phyloP scores from a whole-genome alignment of 2,888 invertebrate genomes.

The Girardia tigrina region DNA sequence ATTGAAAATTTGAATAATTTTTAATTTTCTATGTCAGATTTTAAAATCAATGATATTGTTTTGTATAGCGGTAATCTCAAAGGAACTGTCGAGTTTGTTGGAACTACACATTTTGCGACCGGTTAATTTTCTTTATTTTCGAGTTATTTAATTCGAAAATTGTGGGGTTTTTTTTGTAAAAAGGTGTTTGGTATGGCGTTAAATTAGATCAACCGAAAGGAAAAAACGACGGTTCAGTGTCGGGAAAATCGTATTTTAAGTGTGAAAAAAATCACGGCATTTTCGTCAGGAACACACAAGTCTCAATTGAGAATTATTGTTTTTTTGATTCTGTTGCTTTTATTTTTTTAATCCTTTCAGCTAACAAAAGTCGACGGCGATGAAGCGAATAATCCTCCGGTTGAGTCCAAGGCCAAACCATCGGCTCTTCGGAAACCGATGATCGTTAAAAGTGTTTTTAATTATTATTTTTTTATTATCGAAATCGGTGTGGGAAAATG shows the following conservation, averaged over 20 bases:
- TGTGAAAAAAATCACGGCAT: slow-evolving; percentile 83
- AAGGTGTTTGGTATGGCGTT: slow-evolving; percentile 63
- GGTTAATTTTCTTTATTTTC: slow-evolving; percentile 61
- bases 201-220: slow-evolving; percentile 84
- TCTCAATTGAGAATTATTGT: slow-evolving; percentile 46
- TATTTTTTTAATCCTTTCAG: neutral
- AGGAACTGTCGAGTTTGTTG: slow-evolving; percentile 79
- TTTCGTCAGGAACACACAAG: slow-evolving; percentile 77
- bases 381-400: neutral
- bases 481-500: too few relatives aligned
- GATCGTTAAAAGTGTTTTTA: slow-evolving; percentile 17
- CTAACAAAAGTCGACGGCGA: neutral
- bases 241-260: slow-evolving; percentile 77
- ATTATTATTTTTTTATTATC: neutral
- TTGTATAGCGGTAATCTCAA: slow-evolving; percentile 73
- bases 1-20: neutral
- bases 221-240: slow-evolving; percentile 86
- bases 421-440: slow-evolving; percentile 26
- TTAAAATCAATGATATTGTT: slow-evolving; percentile 60
- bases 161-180: slow-evolving; percentile 6
- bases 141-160: slow-evolving; percentile 20
- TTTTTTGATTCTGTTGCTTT: neutral
- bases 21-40: slow-evolving; percentile 35
- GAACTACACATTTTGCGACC: slow-evolving; percentile 73
- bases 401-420: slow-evolving; percentile 1